A percentile compares a stretch with the other conserved stretches of the same genome.
These are phyloP conservation scores for Rhinogobio ventralis DNA, from an alignment of 2,797 vertebrate species.

Conservation along the genomic window DNA sequence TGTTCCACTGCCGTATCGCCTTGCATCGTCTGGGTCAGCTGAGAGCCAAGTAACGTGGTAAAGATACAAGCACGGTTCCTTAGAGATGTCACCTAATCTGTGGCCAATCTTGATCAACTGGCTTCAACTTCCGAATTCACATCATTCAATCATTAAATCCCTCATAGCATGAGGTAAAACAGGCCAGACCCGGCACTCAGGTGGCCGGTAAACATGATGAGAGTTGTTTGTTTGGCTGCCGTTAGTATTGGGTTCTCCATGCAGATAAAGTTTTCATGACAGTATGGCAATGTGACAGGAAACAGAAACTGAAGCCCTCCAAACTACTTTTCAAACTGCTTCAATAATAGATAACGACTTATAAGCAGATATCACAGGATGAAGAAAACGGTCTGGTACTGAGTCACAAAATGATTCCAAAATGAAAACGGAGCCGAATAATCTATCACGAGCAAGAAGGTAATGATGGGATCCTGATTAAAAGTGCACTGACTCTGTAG, in stretches of 20 bases:
- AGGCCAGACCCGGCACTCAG: background rate
- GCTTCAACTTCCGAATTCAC: conserved; percentile 13
- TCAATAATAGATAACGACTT: conserved; percentile 11
- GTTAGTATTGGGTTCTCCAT: conserved; percentile 40
- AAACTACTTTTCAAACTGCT: conserved; percentile 41
- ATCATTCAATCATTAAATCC: conserved; percentile 31
- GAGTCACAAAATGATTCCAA: conserved; percentile 23
- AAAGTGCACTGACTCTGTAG: conserved; percentile 16
- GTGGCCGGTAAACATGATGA: conserved; percentile 39
- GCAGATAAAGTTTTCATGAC: conserved; percentile 43
- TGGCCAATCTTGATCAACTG: conserved; percentile 12
- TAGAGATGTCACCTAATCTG: conserved; percentile 28
- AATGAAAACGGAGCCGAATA: conserved; percentile 11
- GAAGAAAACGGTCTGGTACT: background rate
- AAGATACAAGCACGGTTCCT: background rate
- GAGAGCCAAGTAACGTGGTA: conserved; percentile 11
- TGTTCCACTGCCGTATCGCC: conserved; percentile 28
- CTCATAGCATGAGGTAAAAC: conserved; percentile 7
- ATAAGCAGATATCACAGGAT: conserved; percentile 20
- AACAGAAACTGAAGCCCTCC: conserved; percentile 36
- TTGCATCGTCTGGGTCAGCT: conserved; percentile 36
- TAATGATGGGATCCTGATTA: conserved; percentile 15
- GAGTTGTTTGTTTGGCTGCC: conserved; percentile 36
- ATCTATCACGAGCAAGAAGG: conserved; percentile 5
- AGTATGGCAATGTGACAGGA: conserved; percentile 30